Evolutionary conservation across 2,888 invertebrate genomes (phyloP), one percentile per base, ranked within the genome.

Genomic region (Synanthedon andrenaeformis): DNA sequence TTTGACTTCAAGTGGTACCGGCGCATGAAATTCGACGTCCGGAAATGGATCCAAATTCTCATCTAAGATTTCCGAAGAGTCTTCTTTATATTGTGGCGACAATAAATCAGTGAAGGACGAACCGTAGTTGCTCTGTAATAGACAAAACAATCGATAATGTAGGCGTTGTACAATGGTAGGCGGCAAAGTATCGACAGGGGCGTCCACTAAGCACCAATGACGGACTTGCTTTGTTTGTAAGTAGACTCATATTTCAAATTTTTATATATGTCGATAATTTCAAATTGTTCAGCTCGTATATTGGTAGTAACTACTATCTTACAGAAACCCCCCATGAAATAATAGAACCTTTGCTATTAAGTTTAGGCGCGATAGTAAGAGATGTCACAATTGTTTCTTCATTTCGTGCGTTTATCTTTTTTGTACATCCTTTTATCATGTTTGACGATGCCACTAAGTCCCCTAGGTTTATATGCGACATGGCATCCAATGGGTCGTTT

Each of bases 51-150:
- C 93, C 72, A 93, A 84, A 66, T 93, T 92, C 76, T 93, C 93
- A 72, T 92, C 90, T 68, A 91, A 82, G 67, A 91, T 91, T 74
- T 91, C 91, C 58, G 91, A 90, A 60, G 91, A 91, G 76, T 93
- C 93, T 82, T 91, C 91, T 77, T 92, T 89, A 76, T 92, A 93
- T 66, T 93, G 91, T 56, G 92, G 91, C 75, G 91, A 92, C 74
- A 93, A 89, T 79, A 93, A 88, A 88, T 93, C 93, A 84, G 92
- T 92, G 82, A 93, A 93, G 86, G 92, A 92, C 82, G 93, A 90
- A 87, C 92, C 92, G 89, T 93, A 93, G 80, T 92, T 91, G 84
- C 92, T 91, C 93, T 93, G 91, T 57, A 90, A 89, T 63, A 74
- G 72, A 83, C 86, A 88, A 64, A 57, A 61, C 64, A 74, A 76